Percentiles rank a stretch among this genome's conserved stretches.
phyloP scores from a whole-genome alignment of 2,888 invertebrate species.

The Epinotia brunnichana region DNA sequence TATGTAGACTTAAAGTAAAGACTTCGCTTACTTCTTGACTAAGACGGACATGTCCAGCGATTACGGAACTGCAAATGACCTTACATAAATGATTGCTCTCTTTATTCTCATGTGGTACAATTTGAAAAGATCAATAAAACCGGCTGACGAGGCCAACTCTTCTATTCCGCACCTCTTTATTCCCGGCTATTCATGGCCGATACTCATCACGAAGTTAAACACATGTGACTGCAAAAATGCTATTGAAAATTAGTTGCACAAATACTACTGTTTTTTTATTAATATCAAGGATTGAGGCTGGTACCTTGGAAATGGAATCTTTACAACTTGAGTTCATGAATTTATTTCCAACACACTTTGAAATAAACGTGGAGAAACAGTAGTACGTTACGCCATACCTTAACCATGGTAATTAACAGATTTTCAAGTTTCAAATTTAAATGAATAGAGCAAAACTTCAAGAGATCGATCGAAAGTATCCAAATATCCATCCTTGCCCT shows the following conservation, averaged over 20 bases:
- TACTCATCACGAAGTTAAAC: conserved; percentile 58
- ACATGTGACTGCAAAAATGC: conserved; percentile 35
- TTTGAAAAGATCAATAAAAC: conserved; percentile 49
- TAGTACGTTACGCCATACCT: not conserved
- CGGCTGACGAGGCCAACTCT: conserved; percentile 52
- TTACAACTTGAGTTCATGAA: not conserved
- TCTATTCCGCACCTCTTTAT: conserved; percentile 53
- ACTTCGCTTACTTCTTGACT: too few relatives aligned
- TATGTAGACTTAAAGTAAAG: not conserved
- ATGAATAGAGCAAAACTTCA: not conserved
- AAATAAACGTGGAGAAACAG: too few relatives aligned
- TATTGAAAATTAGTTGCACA: not conserved
- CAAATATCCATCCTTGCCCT: not conserved
- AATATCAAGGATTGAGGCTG: not conserved
- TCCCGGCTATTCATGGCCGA: conserved; percentile 51
- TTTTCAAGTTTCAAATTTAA: not conserved
- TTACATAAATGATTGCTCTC: conserved; percentile 52
- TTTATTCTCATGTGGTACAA: conserved; percentile 48
- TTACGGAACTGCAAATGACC: conserved; percentile 49
- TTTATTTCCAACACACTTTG: too few relatives aligned
- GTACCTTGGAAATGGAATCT: not conserved
- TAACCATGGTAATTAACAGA: not conserved
- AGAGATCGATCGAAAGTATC: not conserved
- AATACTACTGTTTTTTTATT: not conserved
- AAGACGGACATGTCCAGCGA: conserved; percentile 15